These are phyloP conservation scores for Limenitis arthemis DNA, from an alignment of 2,888 invertebrate species.

Conservation along the genomic window DNA sequence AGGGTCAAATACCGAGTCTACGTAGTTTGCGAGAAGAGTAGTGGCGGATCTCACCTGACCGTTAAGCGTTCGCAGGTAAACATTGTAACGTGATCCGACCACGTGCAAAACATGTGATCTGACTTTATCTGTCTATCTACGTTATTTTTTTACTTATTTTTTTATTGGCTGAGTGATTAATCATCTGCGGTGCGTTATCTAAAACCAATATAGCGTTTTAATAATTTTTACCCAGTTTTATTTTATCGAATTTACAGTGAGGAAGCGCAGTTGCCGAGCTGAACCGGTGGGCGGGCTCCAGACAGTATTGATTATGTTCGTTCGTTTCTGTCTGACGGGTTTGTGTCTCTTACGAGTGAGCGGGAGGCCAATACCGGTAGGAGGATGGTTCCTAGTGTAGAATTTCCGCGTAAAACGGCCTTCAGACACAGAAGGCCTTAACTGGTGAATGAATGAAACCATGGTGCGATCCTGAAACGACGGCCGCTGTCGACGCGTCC, in stretches of 20 bases:
- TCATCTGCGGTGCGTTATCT: slow-evolving; percentile 25
- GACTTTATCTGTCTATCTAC: background rate
- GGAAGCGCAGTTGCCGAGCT: slow-evolving; percentile 68
- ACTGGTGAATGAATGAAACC: slow-evolving; percentile 68
- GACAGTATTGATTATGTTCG: slow-evolving; percentile 69
- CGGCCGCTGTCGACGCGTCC: slow-evolving; percentile 66
- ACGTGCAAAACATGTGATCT: slow-evolving; percentile 60
- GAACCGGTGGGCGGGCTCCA: slow-evolving; percentile 66
- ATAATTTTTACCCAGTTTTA: slow-evolving; percentile 67
- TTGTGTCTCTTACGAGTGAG: slow-evolving; percentile 39
- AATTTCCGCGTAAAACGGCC: slow-evolving; percentile 60
- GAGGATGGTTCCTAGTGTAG: slow-evolving; percentile 58
- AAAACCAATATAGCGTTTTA: slow-evolving; percentile 50
- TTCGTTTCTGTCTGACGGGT: slow-evolving; percentile 46
- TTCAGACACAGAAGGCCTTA: slow-evolving; percentile 48
- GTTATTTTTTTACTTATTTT: background rate
- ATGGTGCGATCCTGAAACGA: slow-evolving; percentile 69
- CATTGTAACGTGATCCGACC: slow-evolving; percentile 65
- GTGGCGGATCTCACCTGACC: slow-evolving; percentile 57
- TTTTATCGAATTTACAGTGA: slow-evolving; percentile 67
- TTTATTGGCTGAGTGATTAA: background rate
- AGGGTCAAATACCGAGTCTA: slow-evolving; percentile 26
- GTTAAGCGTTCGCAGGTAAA: slow-evolving; percentile 63
- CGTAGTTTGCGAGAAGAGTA: slow-evolving; percentile 30
- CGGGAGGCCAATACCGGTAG: slow-evolving; percentile 43